Evolutionary conservation across 1,140 invertebrate genomes (phyloP), one percentile per base, ranked within the genome.

Genomic region (Lepidurus packardi): DNA sequence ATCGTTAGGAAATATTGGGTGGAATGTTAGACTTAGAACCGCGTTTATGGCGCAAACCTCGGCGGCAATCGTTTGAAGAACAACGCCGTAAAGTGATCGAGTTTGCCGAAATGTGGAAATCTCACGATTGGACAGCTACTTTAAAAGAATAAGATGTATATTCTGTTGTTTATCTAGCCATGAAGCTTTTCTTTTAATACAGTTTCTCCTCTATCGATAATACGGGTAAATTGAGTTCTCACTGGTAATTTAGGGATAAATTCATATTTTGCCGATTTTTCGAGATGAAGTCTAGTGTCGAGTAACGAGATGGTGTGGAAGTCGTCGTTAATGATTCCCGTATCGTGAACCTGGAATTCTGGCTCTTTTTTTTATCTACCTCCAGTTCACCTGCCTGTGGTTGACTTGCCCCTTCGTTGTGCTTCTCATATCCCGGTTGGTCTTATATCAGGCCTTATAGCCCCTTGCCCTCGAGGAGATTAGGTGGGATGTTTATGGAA

Each of bases 21-120:
- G 96, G 97, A 2, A 96, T 98, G 89, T 84, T 98, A 79, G 94
- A 98, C 83, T 86, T 96, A 73, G 92, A 97, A 85, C 91, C 94
- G 78, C 88, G 86, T 73, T 82, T 91, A 78, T 98, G 96, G 95
- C 89, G 93, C 78, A 94, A 93, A 84, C 92, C 91, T 10, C 89
- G 88, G 81, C 89, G 85, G 80, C 91, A 96, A 85, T 88, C 84
- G 74, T 91, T 93, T 84, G 89, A 93, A 76, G 86, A 89, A 65
- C 91, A 93, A 82, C 87, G 88, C 73, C 85, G 88, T 80, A 91
- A 93, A 85, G 89, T 91, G 7, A 82, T 91, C 47, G 81, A 88
- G 76, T 92, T 94, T 84, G 85, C 87, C 65, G 84, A 90, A 79
- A 84, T 84, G 80, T 94, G 91, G 91, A 89, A 88, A 81, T 85